These are phyloP conservation scores for Venustoraphidia nigricollis DNA, from an alignment of 2,888 invertebrate genomes.

Conservation along the genomic window DNA sequence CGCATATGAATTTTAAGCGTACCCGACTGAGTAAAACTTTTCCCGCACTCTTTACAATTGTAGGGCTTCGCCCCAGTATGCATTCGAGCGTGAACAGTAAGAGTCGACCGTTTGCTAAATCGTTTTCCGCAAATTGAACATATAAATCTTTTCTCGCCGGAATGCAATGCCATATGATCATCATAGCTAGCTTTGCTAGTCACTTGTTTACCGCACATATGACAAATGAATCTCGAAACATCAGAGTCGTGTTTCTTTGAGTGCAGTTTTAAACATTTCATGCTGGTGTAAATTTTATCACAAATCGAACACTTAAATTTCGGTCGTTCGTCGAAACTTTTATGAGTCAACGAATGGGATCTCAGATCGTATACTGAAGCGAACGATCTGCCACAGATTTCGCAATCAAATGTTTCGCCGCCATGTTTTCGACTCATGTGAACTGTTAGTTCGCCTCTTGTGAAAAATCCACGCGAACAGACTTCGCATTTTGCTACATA, in stretches of 20 bases:
- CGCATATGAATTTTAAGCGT: constrained; percentile 32
- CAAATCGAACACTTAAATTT: neutral
- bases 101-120: constrained; percentile 4
- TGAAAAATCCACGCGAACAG: neutral
- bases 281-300: neutral
- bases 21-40: constrained; percentile 21
- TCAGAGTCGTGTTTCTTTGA: neutral
- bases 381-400: neutral
- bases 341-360: neutral
- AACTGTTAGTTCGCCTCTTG: neutral
- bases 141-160: constrained; percentile 8
- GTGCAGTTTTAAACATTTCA: neutral
- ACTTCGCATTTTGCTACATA: neutral
- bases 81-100: constrained; percentile 3
- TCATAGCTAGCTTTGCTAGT: neutral
- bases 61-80: constrained; percentile 7
- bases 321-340: no score
- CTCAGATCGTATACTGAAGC: neutral
- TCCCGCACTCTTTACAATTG: constrained; percentile 14
- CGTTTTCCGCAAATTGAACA: constrained; percentile 8
- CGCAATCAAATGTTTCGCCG: neutral
- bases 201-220: constrained; percentile 7
- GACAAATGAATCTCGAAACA: constrained; percentile 2
- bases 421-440: neutral
- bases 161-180: constrained; percentile 6